These are phyloP conservation scores for Hestina assimilis DNA, from an alignment of 1,140 invertebrate species.

Conservation along the genomic window DNA sequence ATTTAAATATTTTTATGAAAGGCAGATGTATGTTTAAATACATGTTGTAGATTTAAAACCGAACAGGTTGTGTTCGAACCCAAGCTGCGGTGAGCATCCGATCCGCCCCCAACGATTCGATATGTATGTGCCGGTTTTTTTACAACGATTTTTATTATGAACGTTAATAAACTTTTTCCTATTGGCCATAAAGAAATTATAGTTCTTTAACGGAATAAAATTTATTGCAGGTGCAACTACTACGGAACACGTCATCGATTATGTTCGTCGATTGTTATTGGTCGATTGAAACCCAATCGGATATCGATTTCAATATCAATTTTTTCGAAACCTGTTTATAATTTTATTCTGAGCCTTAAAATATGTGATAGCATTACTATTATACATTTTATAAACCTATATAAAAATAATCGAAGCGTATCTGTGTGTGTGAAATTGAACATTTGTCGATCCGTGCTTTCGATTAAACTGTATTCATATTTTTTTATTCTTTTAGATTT, in stretches of 20 bases:
- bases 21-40: slow-evolving; percentile 33
- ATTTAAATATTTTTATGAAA: slow-evolving; percentile 8
- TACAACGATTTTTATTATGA: slow-evolving; percentile 43
- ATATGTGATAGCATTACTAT: no score
- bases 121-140: slow-evolving; percentile 50
- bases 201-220: slow-evolving; percentile 55
- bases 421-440: not conserved
- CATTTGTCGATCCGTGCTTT: no score
- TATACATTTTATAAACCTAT: no score
- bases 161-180: slow-evolving; percentile 69
- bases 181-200: slow-evolving; percentile 66
- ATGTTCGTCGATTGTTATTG: slow-evolving; percentile 50
- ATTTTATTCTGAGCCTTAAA: no score
- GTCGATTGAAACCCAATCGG: slow-evolving; percentile 33
- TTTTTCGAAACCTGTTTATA: not conserved
- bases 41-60: slow-evolving; percentile 31
- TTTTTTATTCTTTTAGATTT: not conserved
- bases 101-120: slow-evolving; percentile 53
- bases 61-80: slow-evolving; percentile 38
- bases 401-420: not conserved
- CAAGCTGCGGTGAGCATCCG: slow-evolving; percentile 29
- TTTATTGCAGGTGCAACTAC: slow-evolving; percentile 66
- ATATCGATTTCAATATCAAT: slow-evolving; percentile 10
- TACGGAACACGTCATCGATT: slow-evolving; percentile 50
- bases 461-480: no score